Conservation (phyloP, 2,113 vertebrate genomes). For the Crypturellus undulatus region DNA sequence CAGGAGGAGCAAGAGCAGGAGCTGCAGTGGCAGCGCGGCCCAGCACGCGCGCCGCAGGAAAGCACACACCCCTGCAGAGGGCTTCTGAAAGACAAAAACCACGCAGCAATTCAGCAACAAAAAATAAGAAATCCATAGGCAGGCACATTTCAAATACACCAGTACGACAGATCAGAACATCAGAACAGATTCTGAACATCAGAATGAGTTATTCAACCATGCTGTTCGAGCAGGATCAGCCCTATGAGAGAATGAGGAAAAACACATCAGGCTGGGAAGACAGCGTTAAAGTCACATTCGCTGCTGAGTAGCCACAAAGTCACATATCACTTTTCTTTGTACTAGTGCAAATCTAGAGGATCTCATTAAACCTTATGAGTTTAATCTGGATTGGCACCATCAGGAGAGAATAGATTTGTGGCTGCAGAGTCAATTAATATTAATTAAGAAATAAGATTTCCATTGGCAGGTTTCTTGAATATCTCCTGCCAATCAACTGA, state of each 20-base stretch:
- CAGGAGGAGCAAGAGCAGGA: conserved; percentile 86
- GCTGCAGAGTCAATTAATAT: neutral
- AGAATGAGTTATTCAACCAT: neutral
- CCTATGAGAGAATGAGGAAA: neutral
- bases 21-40: conserved; percentile 85
- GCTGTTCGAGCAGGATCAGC: neutral
- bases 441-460: neutral
- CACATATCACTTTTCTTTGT: neutral
- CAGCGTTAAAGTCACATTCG: neutral
- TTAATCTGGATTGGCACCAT: neutral
- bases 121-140: no score
- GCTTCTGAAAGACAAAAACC: conserved; percentile 72
- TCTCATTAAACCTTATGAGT: neutral
- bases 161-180: neutral
- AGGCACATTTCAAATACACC: neutral
- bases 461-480: neutral
- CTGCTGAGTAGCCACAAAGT: neutral
- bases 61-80: conserved; percentile 6
- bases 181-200: no score
- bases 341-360: neutral
- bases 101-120: neutral
- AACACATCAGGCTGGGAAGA: neutral
- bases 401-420: neutral
- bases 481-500: neutral
- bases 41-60: conserved; percentile 83